These are phyloP conservation scores for Otis tarda DNA, from an alignment of 2,113 vertebrate species.

Conservation along the genomic window DNA sequence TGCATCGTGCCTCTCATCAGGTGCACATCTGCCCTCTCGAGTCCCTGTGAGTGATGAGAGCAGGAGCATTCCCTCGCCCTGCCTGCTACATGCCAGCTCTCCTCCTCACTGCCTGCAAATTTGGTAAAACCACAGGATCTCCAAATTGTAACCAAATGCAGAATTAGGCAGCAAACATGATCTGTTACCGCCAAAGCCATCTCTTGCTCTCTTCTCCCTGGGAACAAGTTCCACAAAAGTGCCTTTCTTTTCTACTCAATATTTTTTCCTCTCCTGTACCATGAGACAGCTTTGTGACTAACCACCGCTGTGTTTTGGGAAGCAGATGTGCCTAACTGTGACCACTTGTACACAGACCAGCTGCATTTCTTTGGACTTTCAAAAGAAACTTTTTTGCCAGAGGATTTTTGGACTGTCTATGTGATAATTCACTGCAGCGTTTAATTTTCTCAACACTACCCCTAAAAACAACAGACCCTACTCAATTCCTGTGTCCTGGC, in stretches of 20 bases:
- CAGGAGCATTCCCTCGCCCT: neutral
- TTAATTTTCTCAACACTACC: neutral
- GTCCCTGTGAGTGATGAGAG: neutral
- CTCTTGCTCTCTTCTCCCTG: neutral
- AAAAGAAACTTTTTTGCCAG: neutral
- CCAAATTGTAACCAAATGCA: neutral
- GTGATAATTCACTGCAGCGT: neutral
- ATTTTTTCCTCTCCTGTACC: too few relatives aligned
- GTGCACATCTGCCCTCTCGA: fast-evolving
- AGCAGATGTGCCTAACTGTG: neutral
- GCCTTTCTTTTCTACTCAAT: neutral
- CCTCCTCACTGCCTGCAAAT: neutral
- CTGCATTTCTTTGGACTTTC: neutral
- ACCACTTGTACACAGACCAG: neutral
- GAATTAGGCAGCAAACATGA: fast-evolving
- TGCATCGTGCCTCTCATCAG: fast-evolving
- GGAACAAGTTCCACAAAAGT: neutral
- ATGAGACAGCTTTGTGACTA: neutral
- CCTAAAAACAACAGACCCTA: neutral
- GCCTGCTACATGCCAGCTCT: neutral
- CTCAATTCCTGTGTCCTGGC: neutral
- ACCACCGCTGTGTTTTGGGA: neutral
- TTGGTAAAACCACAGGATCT: neutral
- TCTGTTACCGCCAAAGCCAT: neutral
- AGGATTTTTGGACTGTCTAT: neutral